Percentiles rank a stretch among this genome's conserved stretches.
Conservation (phyloP, 2,797 vertebrate genomes). For the Lophura swinhoii region DNA sequence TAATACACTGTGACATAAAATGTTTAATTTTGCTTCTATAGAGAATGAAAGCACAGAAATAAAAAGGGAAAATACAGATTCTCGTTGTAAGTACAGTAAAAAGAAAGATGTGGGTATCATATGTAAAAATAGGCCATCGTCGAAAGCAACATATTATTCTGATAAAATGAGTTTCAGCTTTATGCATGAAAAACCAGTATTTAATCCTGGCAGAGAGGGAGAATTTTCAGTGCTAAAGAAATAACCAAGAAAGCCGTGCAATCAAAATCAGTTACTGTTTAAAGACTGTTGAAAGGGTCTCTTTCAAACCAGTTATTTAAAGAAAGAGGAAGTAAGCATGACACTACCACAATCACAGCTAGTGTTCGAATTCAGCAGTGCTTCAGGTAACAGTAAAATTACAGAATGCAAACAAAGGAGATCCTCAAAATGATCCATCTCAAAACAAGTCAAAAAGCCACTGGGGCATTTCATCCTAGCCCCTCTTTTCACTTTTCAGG, state of each 20-base stretch:
- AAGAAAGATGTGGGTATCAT: neutral
- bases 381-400: neutral
- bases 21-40: neutral
- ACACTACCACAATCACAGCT: neutral
- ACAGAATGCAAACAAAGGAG: neutral
- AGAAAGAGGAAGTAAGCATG: neutral
- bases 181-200: neutral
- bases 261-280: conserved; percentile 3
- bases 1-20: neutral
- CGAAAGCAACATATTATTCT: neutral
- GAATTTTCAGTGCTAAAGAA: neutral
- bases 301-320: neutral
- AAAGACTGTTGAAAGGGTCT: no score
- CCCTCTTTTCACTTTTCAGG: neutral
- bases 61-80: neutral
- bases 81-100: neutral
- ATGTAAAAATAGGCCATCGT: neutral
- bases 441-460: neutral
- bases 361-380: neutral
- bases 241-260: neutral
- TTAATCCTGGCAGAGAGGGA: neutral
- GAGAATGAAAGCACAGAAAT: conserved; percentile 8
- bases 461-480: neutral
- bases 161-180: neutral
- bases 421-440: neutral